Evolutionary conservation across 2,113 vertebrate genomes (phyloP).

Genomic region (Tonatia bakeri): DNA sequence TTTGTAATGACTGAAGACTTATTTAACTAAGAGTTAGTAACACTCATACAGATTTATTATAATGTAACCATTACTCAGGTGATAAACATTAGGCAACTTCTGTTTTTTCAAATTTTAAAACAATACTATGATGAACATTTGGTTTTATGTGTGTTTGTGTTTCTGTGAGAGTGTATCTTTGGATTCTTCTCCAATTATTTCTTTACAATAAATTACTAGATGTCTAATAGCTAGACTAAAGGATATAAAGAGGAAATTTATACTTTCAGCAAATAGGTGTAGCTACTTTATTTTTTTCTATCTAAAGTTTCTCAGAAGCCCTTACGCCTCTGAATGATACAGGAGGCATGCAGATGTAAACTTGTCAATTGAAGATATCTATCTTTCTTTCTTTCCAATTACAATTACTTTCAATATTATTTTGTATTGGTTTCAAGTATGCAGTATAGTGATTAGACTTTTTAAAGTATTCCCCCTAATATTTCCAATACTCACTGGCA

Average conservation of each 20-base stretch:
- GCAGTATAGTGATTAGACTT: not conserved
- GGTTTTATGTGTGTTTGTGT: not conserved
- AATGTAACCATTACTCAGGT: not conserved
- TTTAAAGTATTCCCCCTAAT: not conserved
- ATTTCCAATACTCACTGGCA: not conserved
- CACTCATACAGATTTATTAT: not conserved
- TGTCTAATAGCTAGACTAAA: not conserved
- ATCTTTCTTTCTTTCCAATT: not conserved
- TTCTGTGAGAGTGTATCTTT: not conserved
- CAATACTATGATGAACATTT: not conserved
- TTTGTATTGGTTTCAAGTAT: not conserved
- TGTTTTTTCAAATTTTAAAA: not conserved
- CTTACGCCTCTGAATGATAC: not conserved
- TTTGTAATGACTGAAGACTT: not conserved
- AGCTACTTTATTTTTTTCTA: not conserved
- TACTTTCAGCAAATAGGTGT: not conserved
- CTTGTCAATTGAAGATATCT: not conserved
- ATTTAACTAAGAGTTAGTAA: not conserved
- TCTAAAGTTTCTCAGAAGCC: not conserved
- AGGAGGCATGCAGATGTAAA: not conserved
- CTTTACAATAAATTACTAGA: constrained; percentile 18
- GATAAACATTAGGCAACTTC: not conserved
- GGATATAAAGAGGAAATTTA: not conserved
- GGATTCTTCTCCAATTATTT: not conserved
- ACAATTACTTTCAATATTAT: not conserved